phyloP scores from a whole-genome alignment of 2,797 vertebrate genomes.

The Rhinophrynus dorsalis region DNA sequence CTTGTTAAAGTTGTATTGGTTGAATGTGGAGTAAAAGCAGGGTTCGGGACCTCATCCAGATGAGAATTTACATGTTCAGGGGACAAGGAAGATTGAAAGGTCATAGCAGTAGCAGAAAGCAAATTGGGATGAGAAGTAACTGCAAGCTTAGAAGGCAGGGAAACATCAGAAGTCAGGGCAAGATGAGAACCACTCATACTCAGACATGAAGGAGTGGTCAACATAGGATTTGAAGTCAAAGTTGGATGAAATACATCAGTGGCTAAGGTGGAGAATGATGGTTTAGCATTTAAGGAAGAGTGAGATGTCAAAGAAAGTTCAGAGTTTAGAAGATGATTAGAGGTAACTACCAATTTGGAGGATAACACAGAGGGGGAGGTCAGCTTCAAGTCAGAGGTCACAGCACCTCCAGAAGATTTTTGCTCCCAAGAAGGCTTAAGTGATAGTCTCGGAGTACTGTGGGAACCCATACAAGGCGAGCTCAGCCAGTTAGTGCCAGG shows the following conservation, averaged over 20 bases:
- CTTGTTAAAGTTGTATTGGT: neutral
- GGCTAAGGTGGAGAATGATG: neutral
- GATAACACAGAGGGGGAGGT: neutral
- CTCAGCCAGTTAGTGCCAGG: constrained; percentile 14
- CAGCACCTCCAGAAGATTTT: neutral
- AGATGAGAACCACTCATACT: neutral
- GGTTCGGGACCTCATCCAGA: neutral
- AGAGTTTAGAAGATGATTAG: constrained; percentile 5
- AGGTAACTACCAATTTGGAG: constrained; percentile 1
- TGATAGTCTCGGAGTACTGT: neutral
- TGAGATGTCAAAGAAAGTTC: neutral
- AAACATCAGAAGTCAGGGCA: neutral
- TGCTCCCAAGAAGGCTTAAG: constrained; percentile 29
- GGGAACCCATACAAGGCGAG: neutral
- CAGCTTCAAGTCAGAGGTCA: neutral
- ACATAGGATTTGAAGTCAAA: neutral
- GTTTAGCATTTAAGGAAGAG: neutral
- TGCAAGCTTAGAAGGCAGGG: neutral
- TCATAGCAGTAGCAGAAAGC: neutral
- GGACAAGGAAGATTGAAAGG: neutral
- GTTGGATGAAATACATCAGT: neutral
- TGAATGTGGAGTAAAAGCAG: neutral
- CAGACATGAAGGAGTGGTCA: neutral
- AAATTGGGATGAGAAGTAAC: neutral
- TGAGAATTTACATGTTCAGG: neutral